Conservation (phyloP, 2,888 invertebrate species). For the Acanthacorydalis orientalis region DNA sequence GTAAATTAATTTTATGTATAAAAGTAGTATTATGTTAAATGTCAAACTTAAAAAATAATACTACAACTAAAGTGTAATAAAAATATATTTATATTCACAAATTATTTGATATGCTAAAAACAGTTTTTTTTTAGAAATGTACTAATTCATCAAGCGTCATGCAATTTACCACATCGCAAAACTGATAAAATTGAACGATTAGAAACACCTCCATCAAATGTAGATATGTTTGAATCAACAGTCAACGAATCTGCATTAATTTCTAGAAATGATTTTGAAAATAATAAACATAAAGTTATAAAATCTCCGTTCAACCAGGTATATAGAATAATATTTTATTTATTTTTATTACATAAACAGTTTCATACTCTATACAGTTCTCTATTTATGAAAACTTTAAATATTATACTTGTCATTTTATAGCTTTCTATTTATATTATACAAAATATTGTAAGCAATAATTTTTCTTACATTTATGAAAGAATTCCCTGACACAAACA, state of each 20-base stretch:
- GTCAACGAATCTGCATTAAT: not conserved
- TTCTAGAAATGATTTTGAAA: not conserved
- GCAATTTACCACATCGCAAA: not conserved
- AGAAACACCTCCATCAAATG: not conserved
- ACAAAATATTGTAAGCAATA: not conserved
- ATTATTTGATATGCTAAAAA: not conserved
- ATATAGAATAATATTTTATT: too few relatives aligned
- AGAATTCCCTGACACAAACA: conserved; percentile 3
- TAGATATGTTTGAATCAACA: not conserved
- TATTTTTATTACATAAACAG: too few relatives aligned
- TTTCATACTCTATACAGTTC: too few relatives aligned
- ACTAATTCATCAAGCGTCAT: not conserved
- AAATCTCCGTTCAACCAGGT: conserved; percentile 8
- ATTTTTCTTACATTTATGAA: not conserved
- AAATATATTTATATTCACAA: too few relatives aligned
- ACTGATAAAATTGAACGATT: conserved; percentile 1
- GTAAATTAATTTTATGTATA: too few relatives aligned
- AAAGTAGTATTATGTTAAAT: too few relatives aligned
- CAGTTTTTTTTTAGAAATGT: not conserved
- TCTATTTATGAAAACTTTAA: too few relatives aligned
- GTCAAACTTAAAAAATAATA: too few relatives aligned
- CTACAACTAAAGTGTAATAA: too few relatives aligned
- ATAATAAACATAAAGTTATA: conserved; percentile 3
- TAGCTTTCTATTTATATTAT: not conserved
- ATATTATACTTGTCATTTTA: conserved; percentile 8